phyloP scores from a whole-genome alignment of 2,888 invertebrate genomes.

The Drosophila atripex region DNA sequence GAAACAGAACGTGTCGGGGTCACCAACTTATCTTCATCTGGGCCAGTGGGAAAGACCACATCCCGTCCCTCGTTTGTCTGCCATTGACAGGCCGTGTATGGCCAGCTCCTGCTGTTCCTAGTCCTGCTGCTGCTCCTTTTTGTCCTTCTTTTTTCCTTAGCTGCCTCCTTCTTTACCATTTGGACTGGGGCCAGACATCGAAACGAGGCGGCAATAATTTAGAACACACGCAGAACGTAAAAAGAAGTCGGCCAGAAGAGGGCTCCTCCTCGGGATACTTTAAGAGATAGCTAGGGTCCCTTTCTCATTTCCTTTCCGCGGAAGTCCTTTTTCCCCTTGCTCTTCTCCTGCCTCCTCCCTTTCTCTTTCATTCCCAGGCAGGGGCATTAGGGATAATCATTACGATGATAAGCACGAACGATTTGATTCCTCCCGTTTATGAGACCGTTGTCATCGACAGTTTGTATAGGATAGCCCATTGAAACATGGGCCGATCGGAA shows the following conservation, averaged over 20 bases:
- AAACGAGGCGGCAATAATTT: constrained; percentile 61
- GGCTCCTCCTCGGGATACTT: constrained; percentile 21
- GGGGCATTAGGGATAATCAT: constrained; percentile 75
- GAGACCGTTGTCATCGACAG: constrained; percentile 65
- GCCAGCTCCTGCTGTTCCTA: constrained; percentile 5
- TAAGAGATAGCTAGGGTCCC: constrained; percentile 14
- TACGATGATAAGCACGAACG: constrained; percentile 75
- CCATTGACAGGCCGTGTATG: constrained; percentile 61
- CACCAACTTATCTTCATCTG: constrained; percentile 69
- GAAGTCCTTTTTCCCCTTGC: constrained; percentile 46
- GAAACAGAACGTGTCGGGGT: constrained; percentile 61
- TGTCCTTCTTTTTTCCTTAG: constrained; percentile 20
- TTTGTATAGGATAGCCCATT: constrained; percentile 27
- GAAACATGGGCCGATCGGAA: constrained; percentile 30
- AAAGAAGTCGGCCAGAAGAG: constrained; percentile 15
- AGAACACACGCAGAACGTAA: constrained; percentile 47
- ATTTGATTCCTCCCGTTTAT: constrained; percentile 70
- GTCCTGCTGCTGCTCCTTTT: background rate
- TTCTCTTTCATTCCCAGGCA: background rate
- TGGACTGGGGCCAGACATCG: constrained; percentile 53
- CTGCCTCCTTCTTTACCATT: constrained; percentile 7
- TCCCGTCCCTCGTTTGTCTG: constrained; percentile 48
- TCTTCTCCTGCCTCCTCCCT: constrained; percentile 3
- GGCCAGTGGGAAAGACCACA: constrained; percentile 20
- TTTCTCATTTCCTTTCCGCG: constrained; percentile 47